phyloP scores from a whole-genome alignment of 2,797 vertebrate genomes.

The Channa striata region DNA sequence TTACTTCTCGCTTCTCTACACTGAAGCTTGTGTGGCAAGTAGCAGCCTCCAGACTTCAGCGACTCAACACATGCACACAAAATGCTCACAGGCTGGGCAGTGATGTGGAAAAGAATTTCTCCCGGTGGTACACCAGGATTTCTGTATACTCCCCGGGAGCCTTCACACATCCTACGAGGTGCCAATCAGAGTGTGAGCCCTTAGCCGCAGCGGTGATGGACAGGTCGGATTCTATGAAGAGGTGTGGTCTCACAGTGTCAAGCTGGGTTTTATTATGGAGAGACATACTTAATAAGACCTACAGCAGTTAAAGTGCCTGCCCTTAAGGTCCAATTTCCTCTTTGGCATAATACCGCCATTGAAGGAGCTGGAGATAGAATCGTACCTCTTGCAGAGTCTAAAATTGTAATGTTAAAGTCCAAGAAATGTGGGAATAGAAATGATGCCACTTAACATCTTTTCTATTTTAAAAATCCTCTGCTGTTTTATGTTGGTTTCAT shows the following conservation, averaged over 20 bases:
- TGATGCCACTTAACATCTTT: background rate
- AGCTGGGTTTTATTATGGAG: conserved; percentile 70
- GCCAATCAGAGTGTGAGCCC: conserved; percentile 67
- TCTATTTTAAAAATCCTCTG: background rate
- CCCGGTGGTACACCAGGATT: conserved; percentile 40
- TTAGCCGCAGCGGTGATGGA: conserved; percentile 60
- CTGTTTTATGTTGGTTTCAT: conserved; percentile 24
- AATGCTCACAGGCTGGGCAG: conserved; percentile 47
- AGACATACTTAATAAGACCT: conserved; percentile 74
- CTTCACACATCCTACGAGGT: conserved; percentile 38
- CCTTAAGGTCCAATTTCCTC: conserved; percentile 74
- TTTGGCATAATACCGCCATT: conserved; percentile 68
- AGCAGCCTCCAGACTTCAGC: conserved; percentile 31
- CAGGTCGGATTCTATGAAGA: conserved; percentile 58
- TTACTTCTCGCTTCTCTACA: conserved; percentile 38
- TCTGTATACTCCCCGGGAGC: conserved; percentile 50
- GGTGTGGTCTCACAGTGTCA: conserved; percentile 64
- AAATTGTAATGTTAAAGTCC: conserved; percentile 75
- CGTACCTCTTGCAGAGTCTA: conserved; percentile 54
- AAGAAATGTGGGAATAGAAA: conserved; percentile 48
- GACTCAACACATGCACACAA: conserved; percentile 44
- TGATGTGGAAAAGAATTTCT: conserved; percentile 60
- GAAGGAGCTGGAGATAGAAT: conserved; percentile 63
- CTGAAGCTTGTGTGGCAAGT: conserved; percentile 47
- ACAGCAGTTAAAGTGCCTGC: conserved; percentile 67